Conservation (phyloP, 1,140 invertebrate genomes). For the Latrodectus geometricus region DNA sequence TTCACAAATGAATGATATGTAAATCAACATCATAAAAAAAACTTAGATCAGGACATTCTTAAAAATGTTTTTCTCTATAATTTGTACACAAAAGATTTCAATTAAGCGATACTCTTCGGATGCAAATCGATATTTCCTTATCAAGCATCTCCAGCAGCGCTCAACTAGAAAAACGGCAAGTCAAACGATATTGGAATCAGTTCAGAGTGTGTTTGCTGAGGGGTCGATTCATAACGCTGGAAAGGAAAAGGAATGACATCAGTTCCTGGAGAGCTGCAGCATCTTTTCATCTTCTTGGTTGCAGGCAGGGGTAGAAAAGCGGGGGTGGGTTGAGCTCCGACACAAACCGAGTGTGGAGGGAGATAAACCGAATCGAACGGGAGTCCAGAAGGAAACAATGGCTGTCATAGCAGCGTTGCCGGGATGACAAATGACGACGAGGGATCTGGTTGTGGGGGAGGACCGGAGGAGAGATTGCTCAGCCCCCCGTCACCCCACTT, state of each 20-base stretch:
- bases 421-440: constrained; percentile 53
- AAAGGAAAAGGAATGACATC: not conserved
- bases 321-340: not conserved
- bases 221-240: not conserved
- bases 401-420: constrained; percentile 47
- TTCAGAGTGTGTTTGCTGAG: not conserved
- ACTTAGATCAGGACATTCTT: too few relatives aligned
- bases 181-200: not conserved
- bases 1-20: too few relatives aligned
- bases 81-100: not conserved
- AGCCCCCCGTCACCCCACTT: not conserved
- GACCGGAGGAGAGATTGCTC: not conserved
- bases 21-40: too few relatives aligned
- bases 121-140: not conserved
- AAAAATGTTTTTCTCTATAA: too few relatives aligned
- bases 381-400: constrained; percentile 52
- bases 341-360: not conserved
- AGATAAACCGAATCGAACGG: constrained; percentile 50
- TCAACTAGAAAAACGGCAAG: not conserved
- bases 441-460: not conserved
- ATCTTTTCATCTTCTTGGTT: not conserved
- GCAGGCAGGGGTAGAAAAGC: not conserved
- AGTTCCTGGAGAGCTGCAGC: not conserved
- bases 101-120: not conserved
- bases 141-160: not conserved